These are phyloP conservation scores for Antigone vipio DNA, from an alignment of 2,113 vertebrate species.

Conservation along the genomic window DNA sequence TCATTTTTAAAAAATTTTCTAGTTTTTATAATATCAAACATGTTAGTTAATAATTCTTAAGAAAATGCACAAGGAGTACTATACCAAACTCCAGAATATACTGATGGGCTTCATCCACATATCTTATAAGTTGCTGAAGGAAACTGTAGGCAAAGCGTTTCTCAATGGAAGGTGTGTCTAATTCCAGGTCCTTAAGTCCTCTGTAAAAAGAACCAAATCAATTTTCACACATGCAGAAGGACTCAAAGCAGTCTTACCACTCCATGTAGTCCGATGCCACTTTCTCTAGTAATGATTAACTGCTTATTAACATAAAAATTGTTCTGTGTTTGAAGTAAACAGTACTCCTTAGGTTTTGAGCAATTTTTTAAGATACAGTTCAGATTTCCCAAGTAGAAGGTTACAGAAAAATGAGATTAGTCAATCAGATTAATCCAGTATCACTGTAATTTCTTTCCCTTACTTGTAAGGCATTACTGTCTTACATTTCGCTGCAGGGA, in stretches of 20 bases:
- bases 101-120: conserved; percentile 91
- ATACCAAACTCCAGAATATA: conserved; percentile 93
- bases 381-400: not conserved
- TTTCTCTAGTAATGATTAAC: not conserved
- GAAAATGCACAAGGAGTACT: not conserved
- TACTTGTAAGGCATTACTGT: not conserved
- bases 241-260: not conserved
- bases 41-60: not conserved
- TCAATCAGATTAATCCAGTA: not conserved
- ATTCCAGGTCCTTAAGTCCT: conserved; percentile 87
- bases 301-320: not conserved
- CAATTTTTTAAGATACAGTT: not conserved
- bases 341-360: not conserved
- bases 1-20: not conserved
- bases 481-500: not conserved
- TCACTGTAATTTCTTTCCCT: not conserved
- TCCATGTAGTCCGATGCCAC: not conserved
- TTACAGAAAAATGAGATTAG: not conserved
- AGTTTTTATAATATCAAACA: not conserved
- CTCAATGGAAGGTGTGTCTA: conserved; percentile 94
- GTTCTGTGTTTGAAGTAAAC: not conserved
- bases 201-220: conserved; percentile 65
- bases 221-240: not conserved
- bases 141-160: conserved; percentile 96
- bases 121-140: conserved; percentile 91